phyloP scores from a whole-genome alignment of 2,797 vertebrate species.

The Thunnus albacares region DNA sequence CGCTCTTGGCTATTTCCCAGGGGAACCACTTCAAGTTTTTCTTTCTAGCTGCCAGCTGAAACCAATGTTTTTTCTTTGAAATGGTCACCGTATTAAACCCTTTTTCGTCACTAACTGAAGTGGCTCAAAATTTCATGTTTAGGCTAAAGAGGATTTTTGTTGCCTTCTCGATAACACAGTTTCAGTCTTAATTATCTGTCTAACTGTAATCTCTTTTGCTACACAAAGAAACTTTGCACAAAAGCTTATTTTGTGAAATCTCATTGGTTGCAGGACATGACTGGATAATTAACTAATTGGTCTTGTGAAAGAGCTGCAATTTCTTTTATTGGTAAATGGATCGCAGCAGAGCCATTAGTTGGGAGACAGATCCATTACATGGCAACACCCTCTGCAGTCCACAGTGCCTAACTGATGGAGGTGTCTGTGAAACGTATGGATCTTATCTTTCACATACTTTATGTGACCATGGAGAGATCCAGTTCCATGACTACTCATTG shows the following conservation, averaged over 20 bases:
- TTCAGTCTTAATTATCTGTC: conserved; percentile 3
- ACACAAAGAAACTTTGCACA: conserved; percentile 27
- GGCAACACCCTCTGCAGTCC: conserved; percentile 28
- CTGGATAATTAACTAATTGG: conserved; percentile 55
- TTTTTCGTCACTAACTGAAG: neutral
- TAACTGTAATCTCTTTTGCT: conserved; percentile 21
- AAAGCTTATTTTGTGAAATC: conserved; percentile 36
- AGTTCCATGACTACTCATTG: conserved; percentile 21
- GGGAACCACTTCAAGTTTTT: conserved; percentile 27
- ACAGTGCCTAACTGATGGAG: conserved; percentile 34
- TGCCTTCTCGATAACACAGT: conserved; percentile 1
- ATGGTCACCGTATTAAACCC: neutral
- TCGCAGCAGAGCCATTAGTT: conserved; percentile 39
- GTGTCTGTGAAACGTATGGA: conserved; percentile 40
- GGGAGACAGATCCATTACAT: conserved; percentile 47
- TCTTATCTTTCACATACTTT: conserved; percentile 31
- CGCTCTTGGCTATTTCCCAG: conserved; percentile 26
- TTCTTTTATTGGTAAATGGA: conserved; percentile 65
- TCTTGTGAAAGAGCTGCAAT: conserved; percentile 43
- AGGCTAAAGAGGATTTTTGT: neutral
- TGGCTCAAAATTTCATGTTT: neutral
- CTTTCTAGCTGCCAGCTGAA: conserved; percentile 13
- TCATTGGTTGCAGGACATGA: conserved; percentile 48
- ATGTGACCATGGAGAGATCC: conserved; percentile 22
- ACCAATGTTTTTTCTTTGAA: neutral